Base-by-base conservation (phyloP, 2,888 invertebrate species). In the Lissocephala sabroskyi region DNA sequence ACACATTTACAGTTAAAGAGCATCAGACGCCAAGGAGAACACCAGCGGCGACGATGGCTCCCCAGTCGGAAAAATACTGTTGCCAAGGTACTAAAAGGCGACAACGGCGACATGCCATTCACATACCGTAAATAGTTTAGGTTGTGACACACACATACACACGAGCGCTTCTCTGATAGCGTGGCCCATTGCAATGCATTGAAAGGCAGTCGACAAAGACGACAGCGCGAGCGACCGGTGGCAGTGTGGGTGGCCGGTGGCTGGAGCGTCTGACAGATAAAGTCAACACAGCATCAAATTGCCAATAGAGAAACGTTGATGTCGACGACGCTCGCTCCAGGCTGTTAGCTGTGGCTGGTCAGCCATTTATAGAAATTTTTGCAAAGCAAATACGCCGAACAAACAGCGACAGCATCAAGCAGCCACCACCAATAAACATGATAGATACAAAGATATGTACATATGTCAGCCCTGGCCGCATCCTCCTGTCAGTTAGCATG, bases 201-300 rank as follows among this genome's bases (percentile, higher is more conserved):
- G 62, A 56, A 66, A 50, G 62, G 67, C 65, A n/a, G n/a, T n/a
- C n/a, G n/a, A 65, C 62, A 64, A 64, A 62, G 45, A 46, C 45
- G 42, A 30, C 45, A 41, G 44, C 45, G 40, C 36, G 16, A 49
- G 29, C 28, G 17, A 39, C 39, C 33, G n/a, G 30, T 23, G 49
- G 45, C n/a, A 16, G 36, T 11, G 29, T 6, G 28, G 6, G 11
- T 3, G 45, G 26, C 10, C 7, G 26, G 11, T 1, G 3, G 28
- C 14, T 33, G 13, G 17, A 16, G 35, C 2, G 7, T 16, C 5
- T 45, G 46, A 45, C 55, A 66, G 65, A 63, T 71, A 65, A 65
- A 61, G 65, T 75, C 71, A 71, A 61, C 63, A 66, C 52, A 65
- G 61, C 53, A 55, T 62, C 61, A 65, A 64, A 71, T 71, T 70